Base-by-base conservation (phyloP, 2,113 vertebrate genomes). In the Aldabrachelys gigantea region DNA sequence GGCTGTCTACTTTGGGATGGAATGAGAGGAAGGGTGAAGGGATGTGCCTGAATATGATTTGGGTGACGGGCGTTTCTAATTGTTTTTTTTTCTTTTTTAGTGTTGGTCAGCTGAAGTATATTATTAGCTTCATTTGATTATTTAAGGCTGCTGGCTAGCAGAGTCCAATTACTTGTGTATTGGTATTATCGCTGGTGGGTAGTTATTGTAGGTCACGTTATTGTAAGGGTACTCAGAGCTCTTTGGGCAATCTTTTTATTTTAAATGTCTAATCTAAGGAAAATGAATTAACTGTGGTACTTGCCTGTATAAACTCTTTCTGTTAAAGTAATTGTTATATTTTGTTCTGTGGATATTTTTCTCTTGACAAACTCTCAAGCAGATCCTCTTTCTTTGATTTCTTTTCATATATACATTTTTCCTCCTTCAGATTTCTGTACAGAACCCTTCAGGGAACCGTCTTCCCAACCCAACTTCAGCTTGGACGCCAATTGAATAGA, bases 391-490 rank as follows among this genome's bases (percentile, higher is more conserved):
- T 88, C 78, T 76, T 65, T 84, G 57, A 14, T 57, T 89, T 96
- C 22, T 78, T 56, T 78, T 95, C 87, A 91, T 0, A 0, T 59
- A 10, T 52, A 13, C 2, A 1, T 93, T 95, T 75, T 97, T 52
- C 22, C 91, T 65, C 75, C 91, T 97, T 59, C 97, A 99, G 99
- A 96, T 99, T 99, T 97, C 98, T 99, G 89, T 99, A 99, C 98
- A 98, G 98, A 98, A 98, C 98, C 65, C 98, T 99, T 96, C 99
- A 99, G 97, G 99, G 99, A 87, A 99, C 98, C 1, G 93, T 99
- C 5, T 99, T 99, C 93, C 99, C 99, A 81, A 99, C 98, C 16
- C 99, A 98, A 0, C 98, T 99, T 82, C 99, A 99, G 84, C 97
- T 98, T n/a, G 99, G 99, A n/a, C 98, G 99, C 80, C 99, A 99